Base-by-base conservation (phyloP, 2,888 invertebrate genomes). In the Rhagophthalmus giganteus region DNA sequence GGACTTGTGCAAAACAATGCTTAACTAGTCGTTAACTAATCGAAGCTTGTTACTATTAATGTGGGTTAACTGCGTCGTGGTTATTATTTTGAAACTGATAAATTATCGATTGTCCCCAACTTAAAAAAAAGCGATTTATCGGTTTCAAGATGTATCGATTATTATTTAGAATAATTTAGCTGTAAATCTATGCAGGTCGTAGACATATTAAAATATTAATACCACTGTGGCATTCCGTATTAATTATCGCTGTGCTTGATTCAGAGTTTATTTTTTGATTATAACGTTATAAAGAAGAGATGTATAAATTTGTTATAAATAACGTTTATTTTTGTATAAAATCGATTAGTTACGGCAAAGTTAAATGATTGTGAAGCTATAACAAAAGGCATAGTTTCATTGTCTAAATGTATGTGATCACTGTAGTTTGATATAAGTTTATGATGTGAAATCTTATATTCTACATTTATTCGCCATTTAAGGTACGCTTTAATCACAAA, bases 401-500 rank as follows among this genome's bases (percentile, higher is more conserved):
- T 66, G 69, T 71, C 68, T 72, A 69, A 67, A 66, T 71, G 67
- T 69, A 65, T 68, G 68, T 69, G 68, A 68, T 70, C 65, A 66
- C 66, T 61, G 68, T 69, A 67, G 67, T 52, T 56, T 48, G 52
- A 46, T 55, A 57, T 46, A 56, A 46, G 46, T 52, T 52, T 52
- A 47, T 26, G 32, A 50, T 15, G 20, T 50, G 40, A 55, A 39
- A 50, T 54, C 46, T 47, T 47, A 46, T 47, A 53, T 53, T 53
- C 53, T 47, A 48, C 37, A 42, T 42, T 41, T 40, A 38, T 47
- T 54, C 38, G 32, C 41, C 15, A 41, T 37, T 54, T 53, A 34
- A 48, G 26, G 40, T 49, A 49, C 40, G 54, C 54, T 54, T 54
- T 54, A 47, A 20, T 47, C 45, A 44, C 53, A 42, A 52, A 38